Conservation (phyloP, 2,888 invertebrate species). For the Frankliniella intonsa region DNA sequence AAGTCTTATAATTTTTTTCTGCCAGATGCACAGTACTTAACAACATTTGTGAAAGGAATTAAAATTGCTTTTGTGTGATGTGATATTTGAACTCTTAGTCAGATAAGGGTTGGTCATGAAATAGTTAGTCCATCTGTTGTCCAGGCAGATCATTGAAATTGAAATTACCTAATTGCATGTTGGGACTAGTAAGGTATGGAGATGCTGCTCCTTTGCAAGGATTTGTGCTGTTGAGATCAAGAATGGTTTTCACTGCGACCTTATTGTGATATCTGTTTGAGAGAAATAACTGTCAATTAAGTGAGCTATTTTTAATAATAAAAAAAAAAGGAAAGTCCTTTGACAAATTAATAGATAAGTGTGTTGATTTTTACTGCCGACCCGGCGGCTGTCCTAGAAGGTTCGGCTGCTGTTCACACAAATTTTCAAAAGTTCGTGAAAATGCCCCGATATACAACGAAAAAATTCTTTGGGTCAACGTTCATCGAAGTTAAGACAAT, state of each 20-base stretch:
- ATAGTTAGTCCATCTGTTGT: neutral
- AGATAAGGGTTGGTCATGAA: neutral
- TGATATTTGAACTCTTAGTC: constrained; percentile 2
- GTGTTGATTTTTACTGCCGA: no score
- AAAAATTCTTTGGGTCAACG: no score
- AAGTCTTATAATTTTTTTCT: neutral
- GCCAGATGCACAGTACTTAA: constrained; percentile 9
- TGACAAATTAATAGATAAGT: neutral
- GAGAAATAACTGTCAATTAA: constrained; percentile 17
- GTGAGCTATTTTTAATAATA: constrained; percentile 3
- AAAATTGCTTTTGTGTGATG: neutral
- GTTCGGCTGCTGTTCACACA: no score
- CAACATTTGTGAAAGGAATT: neutral
- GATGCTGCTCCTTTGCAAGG: neutral
- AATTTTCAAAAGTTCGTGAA: no score
- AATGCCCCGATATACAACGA: no score
- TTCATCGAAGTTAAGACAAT: no score
- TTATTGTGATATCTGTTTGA: constrained; percentile 19
- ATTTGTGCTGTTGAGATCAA: neutral
- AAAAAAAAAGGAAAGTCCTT: neutral
- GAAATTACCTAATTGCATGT: neutral
- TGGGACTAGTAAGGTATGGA: neutral
- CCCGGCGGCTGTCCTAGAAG: no score
- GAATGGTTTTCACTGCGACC: constrained; percentile 9
- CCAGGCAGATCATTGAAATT: neutral